Conservation (phyloP, 2,797 vertebrate genomes). For the Dallia pectoralis region DNA sequence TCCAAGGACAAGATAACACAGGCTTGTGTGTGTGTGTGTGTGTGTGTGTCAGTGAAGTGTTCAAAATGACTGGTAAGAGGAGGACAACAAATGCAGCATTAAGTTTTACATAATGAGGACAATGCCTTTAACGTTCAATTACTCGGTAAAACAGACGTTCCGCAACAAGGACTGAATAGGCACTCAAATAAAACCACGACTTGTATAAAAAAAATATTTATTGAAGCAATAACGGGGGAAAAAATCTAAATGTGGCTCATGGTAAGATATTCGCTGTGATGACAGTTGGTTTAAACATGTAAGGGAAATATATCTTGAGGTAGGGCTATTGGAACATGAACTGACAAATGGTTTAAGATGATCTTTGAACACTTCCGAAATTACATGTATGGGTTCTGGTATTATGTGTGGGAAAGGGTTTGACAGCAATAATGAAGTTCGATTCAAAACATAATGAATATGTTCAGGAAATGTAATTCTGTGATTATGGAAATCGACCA, state of each 20-base stretch:
- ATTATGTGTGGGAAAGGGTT: background rate
- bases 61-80: no score
- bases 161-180: background rate
- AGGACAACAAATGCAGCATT: no score
- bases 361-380: slow-evolving; percentile 25
- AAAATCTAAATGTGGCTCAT: slow-evolving; percentile 81
- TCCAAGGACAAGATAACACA: background rate
- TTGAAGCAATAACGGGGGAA: slow-evolving; percentile 83
- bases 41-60: no score
- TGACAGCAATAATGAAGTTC: background rate
- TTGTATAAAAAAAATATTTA: slow-evolving; percentile 88
- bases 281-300: slow-evolving; percentile 68
- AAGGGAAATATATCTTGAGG: slow-evolving; percentile 71
- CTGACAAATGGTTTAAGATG: slow-evolving; percentile 64
- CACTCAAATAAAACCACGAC: slow-evolving; percentile 51
- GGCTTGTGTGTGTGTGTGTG: no score
- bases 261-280: slow-evolving; percentile 49
- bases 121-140: no score
- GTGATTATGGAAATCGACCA: slow-evolving; percentile 12
- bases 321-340: slow-evolving; percentile 76
- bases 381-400: background rate
- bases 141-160: no score
- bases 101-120: no score
- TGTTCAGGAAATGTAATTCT: background rate
- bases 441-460: slow-evolving; percentile 25